Base-by-base conservation (phyloP, 2,888 invertebrate species). In the Netelia fuscicornis region DNA sequence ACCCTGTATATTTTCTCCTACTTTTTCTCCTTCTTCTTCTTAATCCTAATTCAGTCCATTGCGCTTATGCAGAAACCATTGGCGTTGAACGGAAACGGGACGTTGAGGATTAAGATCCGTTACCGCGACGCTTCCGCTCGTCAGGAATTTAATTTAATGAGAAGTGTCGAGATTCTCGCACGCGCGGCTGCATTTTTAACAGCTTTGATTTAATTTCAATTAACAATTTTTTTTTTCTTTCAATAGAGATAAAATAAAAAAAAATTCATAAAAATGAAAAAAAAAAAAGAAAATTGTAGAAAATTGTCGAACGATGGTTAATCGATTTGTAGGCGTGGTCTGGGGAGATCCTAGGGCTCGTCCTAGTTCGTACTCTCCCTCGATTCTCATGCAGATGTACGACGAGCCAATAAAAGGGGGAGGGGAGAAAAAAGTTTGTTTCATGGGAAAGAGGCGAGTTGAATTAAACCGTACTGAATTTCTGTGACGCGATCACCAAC, bases 41-140 rank as follows among this genome's bases (percentile, higher is more conserved):
- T 20, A 11, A 9, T 60, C 2, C 17, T 30, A 48, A 48, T 42
- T 44, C 20, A 17, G 25, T 42, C 37, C 25, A 2, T 30, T 80
- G 65, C 71, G 37, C 48, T 76, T 56, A 42, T 67, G 23, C 75
- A 17, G 25, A 67, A 80, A 76, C 17, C 75, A 80, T 85, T 76
- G 79, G 79, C 71, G 60, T 76, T 76, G 79, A 85, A 85, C 85
- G 82, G 82, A 82, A 76, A 85, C 79, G 70, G 48, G 48, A 72
- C 74, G 78, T 67, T 76, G 80, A 71, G 82, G 82, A 83, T 79
- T 71, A 44, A 67, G 82, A 75, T 85, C 85, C 85, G 85, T 85
- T 85, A 83, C 74, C 82, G 78, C 75, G 70, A 42, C 56, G 60
- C 81, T 79, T 85, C 85, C 85, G 85, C 44, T 65, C 64, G 48